A percentile compares a stretch with the other conserved stretches of the same genome.
Conservation (phyloP, 2,888 invertebrate species). For the Pammene aurita region DNA sequence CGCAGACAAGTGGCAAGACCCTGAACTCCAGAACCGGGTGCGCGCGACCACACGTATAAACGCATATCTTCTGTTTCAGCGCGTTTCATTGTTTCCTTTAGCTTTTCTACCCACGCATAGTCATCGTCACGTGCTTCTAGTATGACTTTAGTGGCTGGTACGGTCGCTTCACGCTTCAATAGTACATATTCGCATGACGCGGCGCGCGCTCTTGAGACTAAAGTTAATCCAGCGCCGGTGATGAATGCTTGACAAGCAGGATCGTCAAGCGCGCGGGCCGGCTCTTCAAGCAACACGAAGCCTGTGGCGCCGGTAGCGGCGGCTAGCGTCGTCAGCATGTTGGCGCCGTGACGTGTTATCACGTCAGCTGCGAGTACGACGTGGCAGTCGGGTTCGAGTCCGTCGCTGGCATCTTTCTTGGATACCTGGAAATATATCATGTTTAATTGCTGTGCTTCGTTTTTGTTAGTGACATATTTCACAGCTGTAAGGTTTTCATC, state of each 20-base stretch:
- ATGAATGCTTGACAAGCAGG: slow-evolving; percentile 66
- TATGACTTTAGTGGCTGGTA: slow-evolving; percentile 71
- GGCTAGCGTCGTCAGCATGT: slow-evolving; percentile 82
- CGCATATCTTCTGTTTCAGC: slow-evolving; percentile 84
- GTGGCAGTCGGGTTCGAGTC: slow-evolving; percentile 87
- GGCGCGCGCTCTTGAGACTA: slow-evolving; percentile 79
- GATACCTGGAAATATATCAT: slow-evolving; percentile 49
- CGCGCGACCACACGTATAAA: slow-evolving; percentile 87
- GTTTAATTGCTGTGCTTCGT: neutral
- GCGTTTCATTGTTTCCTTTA: slow-evolving; percentile 89
- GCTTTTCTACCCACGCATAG: slow-evolving; percentile 90
- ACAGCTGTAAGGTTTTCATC: neutral
- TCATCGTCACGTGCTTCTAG: slow-evolving; percentile 86
- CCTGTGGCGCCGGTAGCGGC: slow-evolving; percentile 87
- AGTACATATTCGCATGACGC: slow-evolving; percentile 86
- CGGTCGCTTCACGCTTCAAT: slow-evolving; percentile 81
- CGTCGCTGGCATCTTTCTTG: slow-evolving; percentile 82
- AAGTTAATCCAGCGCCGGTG: slow-evolving; percentile 63
- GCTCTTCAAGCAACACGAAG: slow-evolving; percentile 89
- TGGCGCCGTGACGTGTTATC: slow-evolving; percentile 80
- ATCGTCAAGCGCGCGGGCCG: slow-evolving; percentile 69
- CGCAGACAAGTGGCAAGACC: slow-evolving; percentile 96
- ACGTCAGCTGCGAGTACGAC: slow-evolving; percentile 87
- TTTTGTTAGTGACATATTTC: neutral
- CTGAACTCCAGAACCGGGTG: slow-evolving; percentile 89